Conservation (phyloP, 2,797 vertebrate genomes). For the Urocyon cinereoargenteus region DNA sequence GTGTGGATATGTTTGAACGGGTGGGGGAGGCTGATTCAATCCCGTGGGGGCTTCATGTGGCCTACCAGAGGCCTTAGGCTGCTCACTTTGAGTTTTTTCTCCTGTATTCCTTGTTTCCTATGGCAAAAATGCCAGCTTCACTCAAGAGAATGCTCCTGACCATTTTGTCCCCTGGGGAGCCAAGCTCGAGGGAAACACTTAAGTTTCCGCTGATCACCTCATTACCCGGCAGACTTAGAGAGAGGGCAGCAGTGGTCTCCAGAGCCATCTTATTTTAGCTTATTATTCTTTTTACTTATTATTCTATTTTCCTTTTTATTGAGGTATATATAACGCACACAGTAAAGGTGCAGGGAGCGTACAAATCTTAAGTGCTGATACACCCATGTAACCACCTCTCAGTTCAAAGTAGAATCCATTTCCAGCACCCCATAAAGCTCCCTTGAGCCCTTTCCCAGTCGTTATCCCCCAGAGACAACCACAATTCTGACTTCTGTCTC, state of each 20-base stretch:
- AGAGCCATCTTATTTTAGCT: not conserved
- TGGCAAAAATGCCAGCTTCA: constrained; percentile 8
- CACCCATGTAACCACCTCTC: not conserved
- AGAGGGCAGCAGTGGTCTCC: not conserved
- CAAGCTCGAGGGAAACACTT: not conserved
- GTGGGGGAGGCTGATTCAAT: not conserved
- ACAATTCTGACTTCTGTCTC: constrained; percentile 30
- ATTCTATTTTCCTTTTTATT: not conserved
- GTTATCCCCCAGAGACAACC: not conserved
- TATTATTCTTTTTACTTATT: not conserved
- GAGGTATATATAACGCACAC: not conserved
- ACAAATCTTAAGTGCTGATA: not conserved
- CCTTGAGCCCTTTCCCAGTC: constrained; percentile 14
- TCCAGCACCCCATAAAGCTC: not conserved
- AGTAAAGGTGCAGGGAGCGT: not conserved
- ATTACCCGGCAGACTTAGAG: not conserved
- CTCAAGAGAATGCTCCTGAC: not conserved
- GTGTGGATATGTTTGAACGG: not conserved
- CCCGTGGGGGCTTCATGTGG: not conserved
- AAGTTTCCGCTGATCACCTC: not conserved
- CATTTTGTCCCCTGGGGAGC: not conserved
- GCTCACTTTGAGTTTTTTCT: not conserved
- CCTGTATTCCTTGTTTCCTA: not conserved
- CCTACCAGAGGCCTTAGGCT: not conserved
- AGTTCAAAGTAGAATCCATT: constrained; percentile 27